Conservation (phyloP, 1,140 invertebrate genomes). For the Trialeurodes vaporariorum region DNA sequence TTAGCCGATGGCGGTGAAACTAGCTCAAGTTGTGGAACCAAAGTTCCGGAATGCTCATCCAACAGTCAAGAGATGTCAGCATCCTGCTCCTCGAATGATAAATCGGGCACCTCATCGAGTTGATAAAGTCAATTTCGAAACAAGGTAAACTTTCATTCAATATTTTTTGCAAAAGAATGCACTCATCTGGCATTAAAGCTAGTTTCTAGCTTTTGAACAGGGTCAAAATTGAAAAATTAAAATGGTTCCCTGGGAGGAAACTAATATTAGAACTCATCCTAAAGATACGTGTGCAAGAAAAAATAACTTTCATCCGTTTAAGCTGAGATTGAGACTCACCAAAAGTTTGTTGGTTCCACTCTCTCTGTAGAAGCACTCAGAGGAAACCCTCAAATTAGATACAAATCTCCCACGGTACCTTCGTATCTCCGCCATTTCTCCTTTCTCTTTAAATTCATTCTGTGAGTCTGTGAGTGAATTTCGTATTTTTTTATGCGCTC, state of each 20-base stretch:
- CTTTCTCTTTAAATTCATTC: too few species aligned
- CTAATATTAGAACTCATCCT: neutral
- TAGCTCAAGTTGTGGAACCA: neutral
- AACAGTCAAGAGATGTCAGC: neutral
- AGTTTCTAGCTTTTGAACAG: neutral
- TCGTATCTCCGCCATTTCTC: too few species aligned
- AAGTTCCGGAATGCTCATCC: neutral
- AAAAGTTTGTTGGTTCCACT: neutral
- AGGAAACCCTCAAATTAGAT: too few species aligned
- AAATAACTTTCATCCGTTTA: neutral
- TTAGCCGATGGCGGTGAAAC: neutral
- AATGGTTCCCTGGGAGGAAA: neutral
- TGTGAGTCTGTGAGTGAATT: too few species aligned
- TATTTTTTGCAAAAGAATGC: neutral
- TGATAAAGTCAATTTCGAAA: neutral
- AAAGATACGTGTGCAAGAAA: neutral
- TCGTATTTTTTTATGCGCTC: too few species aligned
- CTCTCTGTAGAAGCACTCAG: too few species aligned
- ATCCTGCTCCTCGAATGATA: neutral
- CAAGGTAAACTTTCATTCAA: neutral
- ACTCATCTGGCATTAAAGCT: too few species aligned
- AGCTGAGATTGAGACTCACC: neutral
- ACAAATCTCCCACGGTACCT: too few species aligned
- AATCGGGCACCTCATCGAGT: neutral
- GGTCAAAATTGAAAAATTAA: neutral